Conservation (phyloP, 1,140 invertebrate species). For the Trypoxylus dichotomus region DNA sequence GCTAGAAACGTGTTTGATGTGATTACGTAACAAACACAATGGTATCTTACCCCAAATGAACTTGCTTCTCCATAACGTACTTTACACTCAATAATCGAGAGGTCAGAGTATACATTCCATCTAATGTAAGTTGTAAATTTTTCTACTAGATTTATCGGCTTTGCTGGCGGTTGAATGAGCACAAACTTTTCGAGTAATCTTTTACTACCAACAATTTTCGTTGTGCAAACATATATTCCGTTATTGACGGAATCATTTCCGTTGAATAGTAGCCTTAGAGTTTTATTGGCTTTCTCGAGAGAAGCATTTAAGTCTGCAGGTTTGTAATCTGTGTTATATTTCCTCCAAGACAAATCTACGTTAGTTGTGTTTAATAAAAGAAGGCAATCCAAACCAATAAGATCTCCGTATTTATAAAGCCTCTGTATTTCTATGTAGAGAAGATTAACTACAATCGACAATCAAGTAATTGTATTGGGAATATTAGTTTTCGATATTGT, state of each 20-base stretch:
- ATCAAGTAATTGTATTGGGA: no score
- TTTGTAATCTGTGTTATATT: not conserved
- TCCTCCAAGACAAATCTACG: not conserved
- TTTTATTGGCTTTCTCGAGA: not conserved
- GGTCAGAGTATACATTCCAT: not conserved
- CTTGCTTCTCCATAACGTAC: not conserved
- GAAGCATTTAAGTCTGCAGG: not conserved
- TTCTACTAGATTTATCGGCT: not conserved
- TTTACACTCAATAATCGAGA: not conserved
- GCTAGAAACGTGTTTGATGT: not conserved
- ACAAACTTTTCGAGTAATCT: not conserved
- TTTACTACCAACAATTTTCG: not conserved
- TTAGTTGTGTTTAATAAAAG: not conserved
- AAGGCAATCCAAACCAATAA: not conserved
- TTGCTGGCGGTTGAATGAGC: not conserved
- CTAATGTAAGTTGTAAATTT: not conserved
- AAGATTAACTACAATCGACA: not conserved
- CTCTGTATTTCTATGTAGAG: not conserved
- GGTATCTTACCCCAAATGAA: not conserved
- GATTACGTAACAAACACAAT: no score
- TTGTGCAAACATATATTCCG: not conserved
- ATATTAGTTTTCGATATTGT: no score
- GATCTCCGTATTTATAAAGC: not conserved
- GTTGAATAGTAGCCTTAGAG: not conserved
- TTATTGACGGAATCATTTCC: not conserved